Base-by-base conservation (phyloP, 2,888 invertebrate genomes). In the Agrochola lota region DNA sequence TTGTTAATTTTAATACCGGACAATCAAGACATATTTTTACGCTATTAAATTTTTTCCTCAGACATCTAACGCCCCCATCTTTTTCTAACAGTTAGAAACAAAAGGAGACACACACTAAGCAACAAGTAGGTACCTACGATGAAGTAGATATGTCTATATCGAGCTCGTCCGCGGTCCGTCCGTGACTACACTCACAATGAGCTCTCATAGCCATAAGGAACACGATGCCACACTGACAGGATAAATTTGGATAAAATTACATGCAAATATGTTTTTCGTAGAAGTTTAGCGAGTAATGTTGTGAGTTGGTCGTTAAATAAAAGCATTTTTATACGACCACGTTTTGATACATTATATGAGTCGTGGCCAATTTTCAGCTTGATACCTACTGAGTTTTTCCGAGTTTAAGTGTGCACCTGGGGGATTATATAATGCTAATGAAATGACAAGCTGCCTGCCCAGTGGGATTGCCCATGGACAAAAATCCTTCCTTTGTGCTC, bases 151-250 rank as follows among this genome's bases (percentile, higher is more conserved):
- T 88, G 91, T 83, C 89, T 88, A 90, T 91, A 92, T 90, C 77
- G 91, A 90, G 89, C 86, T 89, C 86, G 89, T 87, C 87, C 89
- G 89, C 85, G 85, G 83, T 80, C 74, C 81, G 87, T 80, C 90
- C 95, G 95, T 95, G 95, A 94, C 92, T 86, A 86, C 88, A 94
- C 92, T 95, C 84, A 89, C 93, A 94, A 95, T 94, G 91, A 87
- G 86, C 78, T 80, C 85, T 89, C 90, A 66, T 30, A 46, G 71
- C 80, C 68, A 90, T 87, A 81, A 84, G 85, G 80, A 85, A 85
- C 82, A 76, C 77, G 64, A 78, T 80, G 83, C 74, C 78, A 78
- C 71, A 60, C 71, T 77, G 79, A 68, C 82, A 77, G 86, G 78
- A 84, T 87, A 80, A 75, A 81, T 85, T 84, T 87, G 80, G 81